Evolutionary conservation across 2,113 vertebrate species (phyloP).

Genomic region (Paradisaea rubra): DNA sequence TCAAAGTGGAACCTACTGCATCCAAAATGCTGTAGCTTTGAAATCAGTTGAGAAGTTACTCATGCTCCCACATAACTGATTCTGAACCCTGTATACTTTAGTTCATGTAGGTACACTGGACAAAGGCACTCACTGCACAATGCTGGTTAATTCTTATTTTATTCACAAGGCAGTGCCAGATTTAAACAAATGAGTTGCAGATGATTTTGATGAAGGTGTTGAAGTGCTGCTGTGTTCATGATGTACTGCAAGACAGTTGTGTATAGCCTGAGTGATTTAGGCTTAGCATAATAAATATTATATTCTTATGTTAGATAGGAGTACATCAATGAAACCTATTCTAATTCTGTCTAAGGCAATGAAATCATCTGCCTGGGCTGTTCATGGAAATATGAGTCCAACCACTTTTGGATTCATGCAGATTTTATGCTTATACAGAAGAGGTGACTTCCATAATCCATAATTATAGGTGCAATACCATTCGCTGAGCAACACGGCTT

Average conservation of each 20-base stretch:
- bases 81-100: neutral
- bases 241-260: neutral
- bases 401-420: neutral
- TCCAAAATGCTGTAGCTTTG: neutral
- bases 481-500: neutral
- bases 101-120: neutral
- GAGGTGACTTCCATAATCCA: neutral
- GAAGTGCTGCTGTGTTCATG: neutral
- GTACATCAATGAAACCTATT: neutral
- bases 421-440: neutral
- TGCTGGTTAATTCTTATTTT: neutral
- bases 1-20: neutral
- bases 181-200: neutral
- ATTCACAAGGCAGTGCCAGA: neutral
- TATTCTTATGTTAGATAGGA: neutral
- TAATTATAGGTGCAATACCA: constrained; percentile 25
- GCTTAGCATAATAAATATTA: neutral
- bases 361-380: neutral
- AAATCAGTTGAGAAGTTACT: neutral
- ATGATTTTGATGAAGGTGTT: neutral
- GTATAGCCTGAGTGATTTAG: neutral
- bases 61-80: neutral
- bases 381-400: neutral
- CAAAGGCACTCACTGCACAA: neutral
- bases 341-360: neutral